Evolutionary conservation across 2,888 invertebrate species (phyloP).

Genomic region (Octonoba sinensis): DNA sequence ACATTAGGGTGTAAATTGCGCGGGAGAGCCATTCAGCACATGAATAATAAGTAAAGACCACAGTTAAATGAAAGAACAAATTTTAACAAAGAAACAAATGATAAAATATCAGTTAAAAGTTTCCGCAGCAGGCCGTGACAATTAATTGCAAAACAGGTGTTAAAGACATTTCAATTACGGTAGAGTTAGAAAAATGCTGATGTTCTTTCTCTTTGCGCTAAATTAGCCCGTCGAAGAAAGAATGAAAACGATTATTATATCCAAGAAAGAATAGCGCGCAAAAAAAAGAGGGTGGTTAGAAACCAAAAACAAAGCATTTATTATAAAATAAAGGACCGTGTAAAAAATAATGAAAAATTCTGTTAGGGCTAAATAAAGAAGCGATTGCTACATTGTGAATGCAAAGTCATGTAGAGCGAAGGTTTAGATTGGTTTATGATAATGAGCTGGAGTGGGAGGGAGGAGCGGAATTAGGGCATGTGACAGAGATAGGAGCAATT

Average conservation of each 20-base stretch:
- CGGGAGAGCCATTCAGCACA: neutral
- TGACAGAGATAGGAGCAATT: neutral
- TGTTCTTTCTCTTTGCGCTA: conserved; percentile 12
- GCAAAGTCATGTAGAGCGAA: neutral
- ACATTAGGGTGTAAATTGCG: conserved; percentile 13
- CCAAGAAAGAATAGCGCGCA: conserved; percentile 8
- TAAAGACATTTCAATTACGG: conserved; percentile 59
- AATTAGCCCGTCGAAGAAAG: conserved; percentile 26
- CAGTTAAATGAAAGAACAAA: conserved; percentile 23
- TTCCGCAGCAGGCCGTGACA: conserved; percentile 31
- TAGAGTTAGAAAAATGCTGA: conserved; percentile 32
- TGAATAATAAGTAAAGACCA: conserved; percentile 26
- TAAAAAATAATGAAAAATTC: conserved; percentile 1
- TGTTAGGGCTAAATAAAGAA: conserved; percentile 3
- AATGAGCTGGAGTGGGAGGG: neutral
- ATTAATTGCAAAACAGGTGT: conserved; percentile 60
- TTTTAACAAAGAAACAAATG: conserved; percentile 42
- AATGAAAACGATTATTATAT: conserved; percentile 43
- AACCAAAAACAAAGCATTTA: conserved; percentile 33
- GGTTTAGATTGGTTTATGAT: conserved; percentile 15
- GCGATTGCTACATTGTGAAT: neutral
- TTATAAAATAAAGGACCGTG: conserved; percentile 5
- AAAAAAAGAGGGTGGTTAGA: neutral
- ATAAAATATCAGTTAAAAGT: conserved; percentile 54
- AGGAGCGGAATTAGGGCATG: neutral